phyloP scores from a whole-genome alignment of 2,113 vertebrate genomes.

The Gnathonemus echidnorhynchus region DNA sequence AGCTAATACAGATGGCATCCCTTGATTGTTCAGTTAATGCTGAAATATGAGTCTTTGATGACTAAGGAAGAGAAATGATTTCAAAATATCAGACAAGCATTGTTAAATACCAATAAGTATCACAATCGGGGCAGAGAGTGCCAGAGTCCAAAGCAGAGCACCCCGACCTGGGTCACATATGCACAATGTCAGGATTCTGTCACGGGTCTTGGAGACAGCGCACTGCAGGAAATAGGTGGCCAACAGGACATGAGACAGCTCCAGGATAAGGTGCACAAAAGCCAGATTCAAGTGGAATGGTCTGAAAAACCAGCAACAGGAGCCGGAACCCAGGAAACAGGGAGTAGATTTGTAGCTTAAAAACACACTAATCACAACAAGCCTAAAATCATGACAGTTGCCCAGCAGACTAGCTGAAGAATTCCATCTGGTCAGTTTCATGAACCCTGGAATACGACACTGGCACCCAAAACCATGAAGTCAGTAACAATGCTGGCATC shows the following conservation, averaged over 20 bases:
- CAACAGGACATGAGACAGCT: not conserved
- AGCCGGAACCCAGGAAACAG: not conserved
- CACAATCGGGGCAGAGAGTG: not conserved
- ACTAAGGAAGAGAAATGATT: constrained; percentile 9
- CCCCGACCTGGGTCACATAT: not conserved
- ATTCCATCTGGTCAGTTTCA: not conserved
- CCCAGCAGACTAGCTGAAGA: not conserved
- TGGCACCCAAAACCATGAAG: not conserved
- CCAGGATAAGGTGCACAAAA: not conserved
- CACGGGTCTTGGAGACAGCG: not conserved
- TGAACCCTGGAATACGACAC: not conserved
- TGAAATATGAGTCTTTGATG: constrained; percentile 21
- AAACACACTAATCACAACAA: not conserved
- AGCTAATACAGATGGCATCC: not conserved
- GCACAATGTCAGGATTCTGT: not conserved
- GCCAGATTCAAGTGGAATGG: not conserved
- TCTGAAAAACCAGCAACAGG: not conserved
- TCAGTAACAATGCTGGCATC: not conserved
- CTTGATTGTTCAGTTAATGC: constrained; percentile 25
- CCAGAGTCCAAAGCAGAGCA: not conserved
- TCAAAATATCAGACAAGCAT: constrained; percentile 19
- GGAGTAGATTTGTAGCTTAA: not conserved
- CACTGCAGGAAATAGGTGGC: not conserved
- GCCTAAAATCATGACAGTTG: not conserved
- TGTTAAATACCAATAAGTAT: constrained; percentile 24